Evolutionary conservation across 2,113 vertebrate genomes (phyloP), one percentile per base, ranked within the genome.

Genomic region (Cercocebus atys): DNA sequence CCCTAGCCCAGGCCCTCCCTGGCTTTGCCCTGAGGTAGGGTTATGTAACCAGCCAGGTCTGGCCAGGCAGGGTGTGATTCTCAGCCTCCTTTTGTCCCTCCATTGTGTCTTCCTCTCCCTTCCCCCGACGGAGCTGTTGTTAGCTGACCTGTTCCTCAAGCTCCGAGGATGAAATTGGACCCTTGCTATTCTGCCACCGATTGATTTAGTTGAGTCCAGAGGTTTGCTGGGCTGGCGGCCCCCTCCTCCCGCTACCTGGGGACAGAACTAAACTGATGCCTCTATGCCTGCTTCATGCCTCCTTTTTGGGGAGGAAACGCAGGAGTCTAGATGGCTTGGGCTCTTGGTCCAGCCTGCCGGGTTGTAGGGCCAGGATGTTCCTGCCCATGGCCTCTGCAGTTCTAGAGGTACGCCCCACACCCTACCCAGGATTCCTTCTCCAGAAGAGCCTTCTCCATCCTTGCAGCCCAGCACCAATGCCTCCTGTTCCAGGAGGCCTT

Each of bases 101-200:
- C 50, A 40, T 82, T 94, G 96, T 96, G 73, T 97, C 90, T 93
- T 84, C 20, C 81, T 90, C 35, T 78, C 96, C 91, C 83, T 87
- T 72, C 88, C 76, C 61, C 64, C 66, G 0, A 9, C 35, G 5
- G 83, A 85, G 84, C 81, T 85, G 78, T 90, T 72, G 89, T 93
- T 96, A 83, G 85, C 91, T 23, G 94, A 87, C 61, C 86, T n/a
- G n/a, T 90, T 96, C 92, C 61, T 95, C 82, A 57, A 25, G 92
- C 96, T 95, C 43, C 78, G 79, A 90, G 94, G 93, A 82, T 94
- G 97, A 97, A 97, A 97, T 96, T 0, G 13, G 96, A 96, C 92
- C 94, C 27, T 1, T 25, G 93, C 96, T 97, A 4, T 94, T 97
- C 85, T 83, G 73, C 89, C 30, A 64, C 70, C 0, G 2, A 90